Conservation (phyloP, 1,140 invertebrate genomes). For the Tachypleus tridentatus region DNA sequence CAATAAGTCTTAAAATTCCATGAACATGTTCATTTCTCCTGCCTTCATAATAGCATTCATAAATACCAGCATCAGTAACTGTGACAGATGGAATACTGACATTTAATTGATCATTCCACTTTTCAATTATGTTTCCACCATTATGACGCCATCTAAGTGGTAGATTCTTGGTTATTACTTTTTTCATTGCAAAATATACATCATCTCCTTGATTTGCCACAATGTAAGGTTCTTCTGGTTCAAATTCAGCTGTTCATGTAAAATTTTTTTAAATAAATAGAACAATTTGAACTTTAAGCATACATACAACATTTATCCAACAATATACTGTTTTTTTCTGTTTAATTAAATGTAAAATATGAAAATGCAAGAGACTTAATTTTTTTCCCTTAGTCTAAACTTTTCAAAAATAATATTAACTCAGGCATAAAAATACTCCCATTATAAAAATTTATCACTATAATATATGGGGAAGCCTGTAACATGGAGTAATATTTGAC, state of each 20-base stretch:
- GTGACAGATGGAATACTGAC: constrained; percentile 3
- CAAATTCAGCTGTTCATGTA: constrained; percentile 6
- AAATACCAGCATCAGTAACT: constrained; percentile 12
- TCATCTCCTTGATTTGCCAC: constrained; percentile 6
- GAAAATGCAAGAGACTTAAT: too few relatives aligned
- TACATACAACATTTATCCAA: too few relatives aligned
- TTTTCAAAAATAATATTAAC: too few relatives aligned
- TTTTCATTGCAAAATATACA: constrained; percentile 8
- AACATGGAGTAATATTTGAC: too few relatives aligned
- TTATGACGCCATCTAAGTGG: constrained; percentile 11
- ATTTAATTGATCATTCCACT: constrained; percentile 5
- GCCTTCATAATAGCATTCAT: constrained; percentile 19
- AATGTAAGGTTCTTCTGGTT: constrained; percentile 8
- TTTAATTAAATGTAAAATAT: too few relatives aligned
- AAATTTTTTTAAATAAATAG: not conserved
- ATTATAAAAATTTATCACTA: too few relatives aligned
- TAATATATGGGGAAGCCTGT: too few relatives aligned
- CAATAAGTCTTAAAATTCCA: constrained; percentile 16
- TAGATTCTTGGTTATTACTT: not conserved
- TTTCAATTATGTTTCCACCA: constrained; percentile 4
- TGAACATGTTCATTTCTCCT: constrained; percentile 11
- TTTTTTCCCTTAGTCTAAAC: too few relatives aligned
- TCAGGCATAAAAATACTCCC: too few relatives aligned
- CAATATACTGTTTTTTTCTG: too few relatives aligned
- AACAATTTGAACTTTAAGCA: too few relatives aligned